These are phyloP conservation scores for Chorisops tibialis DNA, from an alignment of 2,888 invertebrate genomes.

Conservation along the genomic window DNA sequence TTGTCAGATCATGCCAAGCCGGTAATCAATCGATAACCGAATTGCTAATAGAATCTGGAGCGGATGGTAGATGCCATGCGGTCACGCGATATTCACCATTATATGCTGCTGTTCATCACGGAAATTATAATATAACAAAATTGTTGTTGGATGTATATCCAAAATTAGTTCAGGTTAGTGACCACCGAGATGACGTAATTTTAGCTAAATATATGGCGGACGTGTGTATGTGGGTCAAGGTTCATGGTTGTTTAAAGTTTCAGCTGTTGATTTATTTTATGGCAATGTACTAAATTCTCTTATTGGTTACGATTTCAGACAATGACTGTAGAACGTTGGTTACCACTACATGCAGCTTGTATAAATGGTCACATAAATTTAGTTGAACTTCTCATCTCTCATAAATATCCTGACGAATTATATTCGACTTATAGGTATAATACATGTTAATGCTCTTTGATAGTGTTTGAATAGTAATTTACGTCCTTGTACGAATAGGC, in stretches of 20 bases:
- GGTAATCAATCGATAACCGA: constrained; percentile 77
- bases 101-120: constrained; percentile 86
- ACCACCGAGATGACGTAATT: no score
- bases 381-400: constrained; percentile 74
- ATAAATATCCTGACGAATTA: constrained; percentile 73
- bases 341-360: constrained; percentile 89
- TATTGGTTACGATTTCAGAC: constrained; percentile 54
- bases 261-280: no score
- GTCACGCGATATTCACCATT: constrained; percentile 90
- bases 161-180: constrained; percentile 67
- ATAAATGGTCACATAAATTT: constrained; percentile 80
- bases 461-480: neutral
- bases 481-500: no score
- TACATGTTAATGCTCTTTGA: neutral
- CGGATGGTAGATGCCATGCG: constrained; percentile 85
- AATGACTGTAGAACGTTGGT: constrained; percentile 87
- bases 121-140: constrained; percentile 73
- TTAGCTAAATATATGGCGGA: no score
- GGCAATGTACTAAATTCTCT: no score
- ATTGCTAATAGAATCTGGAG: constrained; percentile 73
- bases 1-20: constrained; percentile 74
- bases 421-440: constrained; percentile 59
- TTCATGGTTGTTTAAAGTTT: no score
- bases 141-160: constrained; percentile 78
- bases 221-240: no score